phyloP scores from a whole-genome alignment of 2,797 vertebrate genomes.

The Siniperca obscura region DNA sequence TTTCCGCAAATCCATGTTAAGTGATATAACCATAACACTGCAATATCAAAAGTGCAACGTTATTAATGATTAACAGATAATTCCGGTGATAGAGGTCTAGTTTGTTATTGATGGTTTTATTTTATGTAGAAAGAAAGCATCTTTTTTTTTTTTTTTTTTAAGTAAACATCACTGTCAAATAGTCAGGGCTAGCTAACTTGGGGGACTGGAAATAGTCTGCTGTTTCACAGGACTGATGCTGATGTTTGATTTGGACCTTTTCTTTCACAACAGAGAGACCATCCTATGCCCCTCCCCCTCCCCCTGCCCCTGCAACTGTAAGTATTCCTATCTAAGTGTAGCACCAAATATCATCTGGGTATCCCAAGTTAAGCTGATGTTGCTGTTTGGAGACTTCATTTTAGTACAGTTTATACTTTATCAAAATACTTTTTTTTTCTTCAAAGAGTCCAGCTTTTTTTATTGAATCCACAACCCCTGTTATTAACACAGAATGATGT shows the following conservation, averaged over 20 bases:
- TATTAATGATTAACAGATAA: background rate
- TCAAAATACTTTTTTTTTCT: constrained; percentile 4
- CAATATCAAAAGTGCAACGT: background rate
- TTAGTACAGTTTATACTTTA: background rate
- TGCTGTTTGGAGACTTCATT: constrained; percentile 11
- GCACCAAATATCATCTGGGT: background rate
- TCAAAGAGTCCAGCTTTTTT: background rate
- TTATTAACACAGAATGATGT: constrained; percentile 19
- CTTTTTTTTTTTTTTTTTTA: background rate
- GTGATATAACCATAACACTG: background rate
- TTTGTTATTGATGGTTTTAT: background rate
- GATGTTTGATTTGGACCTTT: constrained; percentile 35
- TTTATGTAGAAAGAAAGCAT: background rate
- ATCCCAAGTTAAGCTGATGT: background rate
- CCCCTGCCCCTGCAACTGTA: constrained; percentile 97
- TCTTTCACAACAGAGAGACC: constrained; percentile 92
- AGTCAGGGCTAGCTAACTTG: background rate
- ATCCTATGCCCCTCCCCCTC: constrained; percentile 96
- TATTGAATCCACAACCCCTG: background rate
- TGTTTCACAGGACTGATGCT: constrained; percentile 6
- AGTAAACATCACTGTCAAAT: background rate
- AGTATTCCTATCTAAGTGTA: constrained; percentile 81
- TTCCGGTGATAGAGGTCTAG: background rate
- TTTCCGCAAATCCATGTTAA: background rate
- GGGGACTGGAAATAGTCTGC: background rate